Conservation (phyloP, 2,888 invertebrate genomes). For the Harpalus rubripes region DNA sequence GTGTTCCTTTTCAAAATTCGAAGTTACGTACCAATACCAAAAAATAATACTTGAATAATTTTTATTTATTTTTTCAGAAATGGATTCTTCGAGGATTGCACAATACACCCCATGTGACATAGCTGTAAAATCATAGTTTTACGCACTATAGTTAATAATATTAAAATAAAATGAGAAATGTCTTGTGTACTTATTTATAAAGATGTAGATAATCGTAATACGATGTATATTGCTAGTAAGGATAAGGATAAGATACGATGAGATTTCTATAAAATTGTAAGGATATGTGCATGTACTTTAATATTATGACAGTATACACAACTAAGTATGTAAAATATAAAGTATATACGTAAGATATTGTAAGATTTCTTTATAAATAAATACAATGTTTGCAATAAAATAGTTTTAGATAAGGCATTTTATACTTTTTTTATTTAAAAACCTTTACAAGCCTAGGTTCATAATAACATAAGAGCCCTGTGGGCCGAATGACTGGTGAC, state of each 20-base stretch:
- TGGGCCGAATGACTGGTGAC: too few species aligned
- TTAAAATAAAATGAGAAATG: constrained; percentile 32
- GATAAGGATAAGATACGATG: not conserved
- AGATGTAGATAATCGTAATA: constrained; percentile 21
- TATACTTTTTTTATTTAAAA: not conserved
- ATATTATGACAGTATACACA: not conserved
- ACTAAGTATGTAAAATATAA: not conserved
- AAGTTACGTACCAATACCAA: too few species aligned
- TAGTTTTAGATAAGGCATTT: constrained; percentile 14
- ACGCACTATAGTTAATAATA: not conserved
- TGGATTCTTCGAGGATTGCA: not conserved
- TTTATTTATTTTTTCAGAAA: not conserved
- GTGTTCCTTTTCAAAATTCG: too few species aligned
- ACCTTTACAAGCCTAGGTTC: too few species aligned
- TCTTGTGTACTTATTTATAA: constrained; percentile 35
- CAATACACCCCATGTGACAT: constrained; percentile 3
- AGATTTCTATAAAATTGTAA: not conserved
- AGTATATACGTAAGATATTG: not conserved
- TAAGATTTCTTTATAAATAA: constrained; percentile 35
- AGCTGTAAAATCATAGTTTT: constrained; percentile 10
- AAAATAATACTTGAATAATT: too few species aligned
- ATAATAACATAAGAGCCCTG: too few species aligned
- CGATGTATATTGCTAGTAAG: constrained; percentile 13
- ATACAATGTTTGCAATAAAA: constrained; percentile 29
- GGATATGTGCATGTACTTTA: not conserved